phyloP scores from a whole-genome alignment of 2,113 vertebrate genomes.

The Etia nguti region DNA sequence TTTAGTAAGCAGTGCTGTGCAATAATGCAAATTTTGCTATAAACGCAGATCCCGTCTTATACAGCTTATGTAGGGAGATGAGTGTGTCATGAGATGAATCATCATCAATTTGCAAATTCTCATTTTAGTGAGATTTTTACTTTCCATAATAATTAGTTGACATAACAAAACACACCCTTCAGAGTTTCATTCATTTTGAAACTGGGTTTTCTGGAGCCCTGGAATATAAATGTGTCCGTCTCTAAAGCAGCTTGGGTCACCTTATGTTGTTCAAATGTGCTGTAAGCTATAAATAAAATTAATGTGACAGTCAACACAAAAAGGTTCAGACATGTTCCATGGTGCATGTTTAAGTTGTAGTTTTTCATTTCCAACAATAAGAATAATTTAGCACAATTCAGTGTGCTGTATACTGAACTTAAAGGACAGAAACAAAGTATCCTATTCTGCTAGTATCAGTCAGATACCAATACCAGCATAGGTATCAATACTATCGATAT shows the following conservation, averaged over 20 bases:
- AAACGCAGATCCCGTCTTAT: background rate
- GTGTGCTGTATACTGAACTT: background rate
- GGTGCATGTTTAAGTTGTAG: fast-evolving
- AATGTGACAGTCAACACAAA: background rate
- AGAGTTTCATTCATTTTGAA: background rate
- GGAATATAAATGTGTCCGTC: background rate
- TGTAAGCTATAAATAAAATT: background rate
- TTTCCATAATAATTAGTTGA: background rate
- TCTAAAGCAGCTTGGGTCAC: background rate
- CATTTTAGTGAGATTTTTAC: background rate
- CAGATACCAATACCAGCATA: background rate
- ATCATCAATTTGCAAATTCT: background rate
- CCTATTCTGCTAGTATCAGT: background rate
- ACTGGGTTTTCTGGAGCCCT: background rate
- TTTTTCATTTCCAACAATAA: background rate
- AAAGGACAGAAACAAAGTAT: background rate
- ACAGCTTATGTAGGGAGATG: background rate
- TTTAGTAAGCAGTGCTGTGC: background rate
- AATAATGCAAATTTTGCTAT: background rate
- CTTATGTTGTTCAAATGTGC: background rate
- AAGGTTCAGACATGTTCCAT: background rate
- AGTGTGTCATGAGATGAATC: background rate
- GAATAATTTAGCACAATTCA: fast-evolving
- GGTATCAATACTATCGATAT: background rate
- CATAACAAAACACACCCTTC: background rate